Evolutionary conservation across 2,797 vertebrate genomes (phyloP).

Genomic region (Orestias chungarensis): DNA sequence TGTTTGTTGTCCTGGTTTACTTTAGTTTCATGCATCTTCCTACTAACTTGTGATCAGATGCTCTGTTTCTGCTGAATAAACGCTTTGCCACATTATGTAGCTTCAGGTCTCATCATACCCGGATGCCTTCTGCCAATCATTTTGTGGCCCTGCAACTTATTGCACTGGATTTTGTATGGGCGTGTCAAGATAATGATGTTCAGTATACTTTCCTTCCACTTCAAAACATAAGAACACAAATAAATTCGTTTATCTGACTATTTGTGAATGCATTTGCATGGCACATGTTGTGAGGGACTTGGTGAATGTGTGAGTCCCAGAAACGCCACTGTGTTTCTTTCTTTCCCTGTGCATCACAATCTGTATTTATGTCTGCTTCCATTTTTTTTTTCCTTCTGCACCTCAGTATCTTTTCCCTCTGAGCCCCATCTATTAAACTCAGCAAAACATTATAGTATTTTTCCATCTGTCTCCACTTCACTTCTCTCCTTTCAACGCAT

Average conservation of each 20-base stretch:
- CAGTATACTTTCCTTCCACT: neutral
- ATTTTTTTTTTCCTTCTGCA: conserved; percentile 32
- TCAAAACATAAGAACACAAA: neutral
- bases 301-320: conserved; percentile 29
- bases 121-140: neutral
- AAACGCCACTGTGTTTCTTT: conserved; percentile 38
- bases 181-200: neutral
- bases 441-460: conserved; percentile 24
- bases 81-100: neutral
- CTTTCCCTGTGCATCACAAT: conserved; percentile 47
- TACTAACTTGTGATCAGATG: neutral
- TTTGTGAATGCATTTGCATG: neutral
- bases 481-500: conserved; percentile 17
- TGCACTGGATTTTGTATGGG: neutral
- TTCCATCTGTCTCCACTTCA: conserved; percentile 20
- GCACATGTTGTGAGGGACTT: conserved; percentile 12
- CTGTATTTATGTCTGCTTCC: conserved; percentile 53
- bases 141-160: neutral
- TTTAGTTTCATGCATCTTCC: neutral
- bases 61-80: neutral
- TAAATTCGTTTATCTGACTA: too few species aligned
- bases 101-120: neutral
- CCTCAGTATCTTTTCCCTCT: conserved; percentile 28
- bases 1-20: neutral
- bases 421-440: conserved; percentile 31